These are phyloP conservation scores for Drosophila insularis DNA, from an alignment of 1,140 invertebrate species.

Conservation along the genomic window DNA sequence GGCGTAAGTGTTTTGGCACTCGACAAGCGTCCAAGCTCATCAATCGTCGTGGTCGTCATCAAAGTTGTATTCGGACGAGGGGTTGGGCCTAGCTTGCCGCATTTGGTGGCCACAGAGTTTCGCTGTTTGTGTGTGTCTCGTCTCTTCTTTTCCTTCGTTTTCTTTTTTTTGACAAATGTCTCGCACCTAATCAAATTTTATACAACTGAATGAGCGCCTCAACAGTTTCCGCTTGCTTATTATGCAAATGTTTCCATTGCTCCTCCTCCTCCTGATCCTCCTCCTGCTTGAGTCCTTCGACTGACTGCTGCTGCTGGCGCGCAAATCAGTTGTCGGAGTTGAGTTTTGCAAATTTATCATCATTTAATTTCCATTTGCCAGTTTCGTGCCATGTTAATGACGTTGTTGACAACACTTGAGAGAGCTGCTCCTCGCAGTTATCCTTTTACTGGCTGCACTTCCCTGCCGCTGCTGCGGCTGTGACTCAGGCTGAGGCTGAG, in stretches of 20 bases:
- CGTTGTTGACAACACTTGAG: conserved; percentile 74
- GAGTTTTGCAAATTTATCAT: conserved; percentile 78
- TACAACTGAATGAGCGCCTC: conserved; percentile 68
- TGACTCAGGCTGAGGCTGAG: no score
- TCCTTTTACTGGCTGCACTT: conserved; percentile 44
- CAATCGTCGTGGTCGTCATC: conserved; percentile 41
- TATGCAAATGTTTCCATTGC: conserved; percentile 43
- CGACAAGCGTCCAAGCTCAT: conserved; percentile 59
- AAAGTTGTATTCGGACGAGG: neutral
- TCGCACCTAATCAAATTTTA: conserved; percentile 79
- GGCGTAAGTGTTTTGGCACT: conserved; percentile 69
- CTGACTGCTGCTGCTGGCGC: conserved; percentile 7
- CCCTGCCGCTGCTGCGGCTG: conserved; percentile 22
- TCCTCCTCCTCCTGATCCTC: conserved; percentile 31
- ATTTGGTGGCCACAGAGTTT: conserved; percentile 9
- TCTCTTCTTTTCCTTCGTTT: conserved; percentile 17
- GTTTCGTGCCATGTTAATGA: conserved; percentile 78
- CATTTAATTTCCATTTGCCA: conserved; percentile 79
- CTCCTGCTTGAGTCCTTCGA: neutral
- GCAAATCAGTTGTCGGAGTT: conserved; percentile 65
- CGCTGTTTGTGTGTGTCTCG: neutral
- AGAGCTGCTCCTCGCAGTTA: conserved; percentile 52
- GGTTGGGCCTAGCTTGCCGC: conserved; percentile 10
- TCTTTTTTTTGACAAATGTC: conserved; percentile 67
- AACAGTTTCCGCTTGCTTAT: conserved; percentile 42